A percentile compares a stretch with the other conserved stretches of the same genome.
These are phyloP conservation scores for Tenrec ecaudatus DNA, from an alignment of 2,113 vertebrate species.

Conservation along the genomic window DNA sequence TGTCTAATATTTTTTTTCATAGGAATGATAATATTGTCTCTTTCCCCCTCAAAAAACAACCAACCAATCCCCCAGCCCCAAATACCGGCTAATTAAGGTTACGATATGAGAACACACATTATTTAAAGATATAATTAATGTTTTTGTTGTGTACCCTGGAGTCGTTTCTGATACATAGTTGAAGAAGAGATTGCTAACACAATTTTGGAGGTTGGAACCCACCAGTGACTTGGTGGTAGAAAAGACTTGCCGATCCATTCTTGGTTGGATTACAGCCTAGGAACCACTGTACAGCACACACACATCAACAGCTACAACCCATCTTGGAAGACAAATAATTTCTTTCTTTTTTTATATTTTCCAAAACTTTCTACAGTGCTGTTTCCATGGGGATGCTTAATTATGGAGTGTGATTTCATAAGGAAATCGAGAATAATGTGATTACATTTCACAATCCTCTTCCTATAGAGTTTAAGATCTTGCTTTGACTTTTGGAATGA, in stretches of 20 bases:
- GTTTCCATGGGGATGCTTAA: no score
- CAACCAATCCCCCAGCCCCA: neutral
- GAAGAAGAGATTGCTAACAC: neutral
- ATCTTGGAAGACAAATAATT: neutral
- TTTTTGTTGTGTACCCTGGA: neutral
- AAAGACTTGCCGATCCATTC: no score
- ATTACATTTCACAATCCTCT: neutral
- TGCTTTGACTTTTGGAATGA: neutral
- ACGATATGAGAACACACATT: neutral
- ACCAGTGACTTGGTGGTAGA: neutral
- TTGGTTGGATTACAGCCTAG: neutral
- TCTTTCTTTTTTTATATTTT: neutral
- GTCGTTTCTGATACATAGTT: no score
- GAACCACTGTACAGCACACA: no score
- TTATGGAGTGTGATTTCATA: neutral
- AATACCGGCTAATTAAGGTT: neutral
- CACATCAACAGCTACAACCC: neutral
- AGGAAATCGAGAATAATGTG: neutral
- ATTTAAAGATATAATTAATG: neutral
- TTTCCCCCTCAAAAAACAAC: rapidly evolving
- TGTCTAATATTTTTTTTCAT: neutral
- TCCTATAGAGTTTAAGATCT: neutral
- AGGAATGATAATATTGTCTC: neutral
- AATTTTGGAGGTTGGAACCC: no score
- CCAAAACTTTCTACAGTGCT: neutral